phyloP scores from a whole-genome alignment of 1,140 invertebrate genomes.

The Glossosoma conforme region DNA sequence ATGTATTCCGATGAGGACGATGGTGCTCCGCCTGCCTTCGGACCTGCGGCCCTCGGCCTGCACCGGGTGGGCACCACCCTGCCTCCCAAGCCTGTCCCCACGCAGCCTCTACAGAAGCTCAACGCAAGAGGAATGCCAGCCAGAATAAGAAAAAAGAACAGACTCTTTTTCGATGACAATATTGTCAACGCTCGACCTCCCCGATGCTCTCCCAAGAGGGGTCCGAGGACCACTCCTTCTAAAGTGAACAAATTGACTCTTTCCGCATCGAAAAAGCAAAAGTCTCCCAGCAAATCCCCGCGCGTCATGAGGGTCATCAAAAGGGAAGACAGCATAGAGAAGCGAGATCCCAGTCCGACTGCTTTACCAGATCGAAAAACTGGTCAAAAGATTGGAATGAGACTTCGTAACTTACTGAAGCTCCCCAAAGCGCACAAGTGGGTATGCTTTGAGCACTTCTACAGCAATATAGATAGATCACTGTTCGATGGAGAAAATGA shows the following conservation, averaged over 20 bases:
- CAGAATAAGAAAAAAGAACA: slow-evolving; percentile 85
- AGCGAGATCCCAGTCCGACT: not conserved
- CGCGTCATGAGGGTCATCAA: slow-evolving; percentile 20
- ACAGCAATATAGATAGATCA: slow-evolving; percentile 94
- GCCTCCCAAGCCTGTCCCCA: slow-evolving; percentile 63
- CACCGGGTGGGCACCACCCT: slow-evolving; percentile 71
- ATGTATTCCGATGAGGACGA: slow-evolving; percentile 61
- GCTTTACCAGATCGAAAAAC: slow-evolving; percentile 67
- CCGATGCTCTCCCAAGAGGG: slow-evolving; percentile 58
- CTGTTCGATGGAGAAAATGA: slow-evolving; percentile 96
- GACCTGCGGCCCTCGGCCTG: slow-evolving; percentile 69
- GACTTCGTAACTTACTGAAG: slow-evolving; percentile 93
- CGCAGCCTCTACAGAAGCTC: slow-evolving; percentile 66
- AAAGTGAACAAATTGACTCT: slow-evolving; percentile 47
- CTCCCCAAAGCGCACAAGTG: slow-evolving; percentile 98
- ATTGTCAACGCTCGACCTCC: slow-evolving; percentile 76
- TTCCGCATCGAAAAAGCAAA: slow-evolving; percentile 44
- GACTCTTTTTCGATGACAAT: slow-evolving; percentile 87
- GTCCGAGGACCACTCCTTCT: slow-evolving; percentile 47
- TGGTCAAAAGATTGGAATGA: slow-evolving; percentile 84
- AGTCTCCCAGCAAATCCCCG: slow-evolving; percentile 42
- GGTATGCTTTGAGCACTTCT: slow-evolving; percentile 99
- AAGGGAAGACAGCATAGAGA: slow-evolving; percentile 5
- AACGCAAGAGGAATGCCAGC: slow-evolving; percentile 85
- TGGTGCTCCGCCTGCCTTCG: slow-evolving; percentile 61